Percentiles rank a stretch among this genome's conserved stretches.
Conservation (phyloP, 2,113 vertebrate genomes). For the Brienomyrus brachyistius region DNA sequence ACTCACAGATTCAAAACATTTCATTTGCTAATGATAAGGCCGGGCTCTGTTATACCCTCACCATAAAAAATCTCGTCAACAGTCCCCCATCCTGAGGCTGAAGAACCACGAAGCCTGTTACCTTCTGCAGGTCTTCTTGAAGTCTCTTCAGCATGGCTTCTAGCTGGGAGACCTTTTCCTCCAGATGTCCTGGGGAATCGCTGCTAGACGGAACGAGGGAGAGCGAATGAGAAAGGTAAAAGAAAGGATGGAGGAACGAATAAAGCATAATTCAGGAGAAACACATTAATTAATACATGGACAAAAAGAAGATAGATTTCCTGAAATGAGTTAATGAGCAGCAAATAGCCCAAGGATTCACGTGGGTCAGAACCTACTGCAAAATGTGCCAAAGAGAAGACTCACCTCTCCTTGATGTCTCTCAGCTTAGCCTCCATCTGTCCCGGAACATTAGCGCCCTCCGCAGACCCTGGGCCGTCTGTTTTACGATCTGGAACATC, state of each 20-base stretch:
- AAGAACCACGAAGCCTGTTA: conserved; percentile 50
- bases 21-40: not conserved
- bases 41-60: not conserved
- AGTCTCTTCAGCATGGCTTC: conserved; percentile 78
- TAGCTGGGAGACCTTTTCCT: conserved; percentile 81
- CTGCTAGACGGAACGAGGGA: not conserved
- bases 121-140: conserved; percentile 83
- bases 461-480: conserved; percentile 48
- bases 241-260: not conserved
- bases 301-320: not conserved
- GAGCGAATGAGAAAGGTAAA: not conserved
- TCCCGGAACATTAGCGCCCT: conserved; percentile 23
- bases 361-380: not conserved
- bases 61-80: not conserved
- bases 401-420: conserved; percentile 62
- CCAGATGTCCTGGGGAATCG: conserved; percentile 55
- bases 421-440: conserved; percentile 54
- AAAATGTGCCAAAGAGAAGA: not conserved
- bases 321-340: not conserved
- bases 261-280: not conserved
- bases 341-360: not conserved
- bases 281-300: not conserved
- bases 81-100: not conserved
- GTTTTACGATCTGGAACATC: conserved; percentile 56
- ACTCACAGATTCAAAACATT: not conserved